Evolutionary conservation across 2,888 invertebrate species (phyloP).

Genomic region (Cantharis lateralis): DNA sequence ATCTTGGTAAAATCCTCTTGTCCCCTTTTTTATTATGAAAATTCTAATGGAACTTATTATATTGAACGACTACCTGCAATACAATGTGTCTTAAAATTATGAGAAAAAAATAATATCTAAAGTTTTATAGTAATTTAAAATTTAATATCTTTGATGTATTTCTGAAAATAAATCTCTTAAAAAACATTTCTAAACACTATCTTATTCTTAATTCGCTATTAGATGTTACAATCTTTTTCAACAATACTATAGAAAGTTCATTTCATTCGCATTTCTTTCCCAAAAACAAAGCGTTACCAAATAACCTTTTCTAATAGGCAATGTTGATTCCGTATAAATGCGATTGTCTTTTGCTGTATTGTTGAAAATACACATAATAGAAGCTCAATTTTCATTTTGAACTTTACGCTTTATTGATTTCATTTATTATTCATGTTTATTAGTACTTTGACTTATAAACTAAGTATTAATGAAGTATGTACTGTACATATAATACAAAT

Average conservation of each 20-base stretch:
- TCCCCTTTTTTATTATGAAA: neutral
- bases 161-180: neutral
- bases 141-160: neutral
- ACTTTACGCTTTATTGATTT: neutral
- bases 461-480: too few relatives aligned
- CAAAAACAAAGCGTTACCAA: neutral
- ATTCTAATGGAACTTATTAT: too few relatives aligned
- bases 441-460: neutral
- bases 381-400: neutral
- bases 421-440: neutral
- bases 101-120: neutral
- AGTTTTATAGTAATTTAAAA: neutral
- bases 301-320: neutral
- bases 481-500: too few relatives aligned
- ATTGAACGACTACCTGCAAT: neutral
- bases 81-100: neutral
- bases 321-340: neutral
- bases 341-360: neutral
- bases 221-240: neutral
- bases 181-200: neutral
- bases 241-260: conserved; percentile 2
- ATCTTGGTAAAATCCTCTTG: neutral
- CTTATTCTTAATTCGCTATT: neutral
- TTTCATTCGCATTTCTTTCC: neutral
- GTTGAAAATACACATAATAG: neutral